phyloP scores from a whole-genome alignment of 2,888 invertebrate species.

The Gasteruption jaculator region DNA sequence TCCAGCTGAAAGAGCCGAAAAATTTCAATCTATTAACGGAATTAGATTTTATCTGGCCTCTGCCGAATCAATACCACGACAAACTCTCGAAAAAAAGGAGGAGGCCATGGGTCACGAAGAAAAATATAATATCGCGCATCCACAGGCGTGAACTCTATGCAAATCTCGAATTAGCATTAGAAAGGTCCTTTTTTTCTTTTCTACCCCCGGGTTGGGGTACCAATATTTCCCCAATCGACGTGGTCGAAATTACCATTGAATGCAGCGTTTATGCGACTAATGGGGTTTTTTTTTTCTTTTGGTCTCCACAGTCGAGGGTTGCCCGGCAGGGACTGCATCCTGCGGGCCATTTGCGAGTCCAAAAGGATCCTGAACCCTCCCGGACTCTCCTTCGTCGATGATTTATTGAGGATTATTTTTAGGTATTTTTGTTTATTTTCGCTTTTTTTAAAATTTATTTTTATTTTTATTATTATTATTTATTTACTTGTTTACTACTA shows the following conservation, averaged over 20 bases:
- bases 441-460: constrained; percentile 1
- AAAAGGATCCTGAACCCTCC: constrained; percentile 56
- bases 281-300: not conserved
- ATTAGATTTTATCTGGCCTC: constrained; percentile 58
- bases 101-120: constrained; percentile 28
- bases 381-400: constrained; percentile 64
- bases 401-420: constrained; percentile 62
- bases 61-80: constrained; percentile 32
- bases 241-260: too few species aligned
- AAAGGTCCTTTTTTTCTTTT: constrained; percentile 43
- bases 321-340: constrained; percentile 62
- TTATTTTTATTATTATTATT: too few species aligned
- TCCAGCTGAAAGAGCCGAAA: constrained; percentile 56
- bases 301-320: constrained; percentile 57
- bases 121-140: constrained; percentile 53
- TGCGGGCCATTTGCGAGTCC: constrained; percentile 67
- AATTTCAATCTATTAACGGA: constrained; percentile 60
- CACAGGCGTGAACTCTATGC: constrained; percentile 56
- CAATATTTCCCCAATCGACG: constrained; percentile 2
- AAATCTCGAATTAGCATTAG: constrained; percentile 50
- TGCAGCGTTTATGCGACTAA: too few species aligned
- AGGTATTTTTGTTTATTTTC: constrained; percentile 49
- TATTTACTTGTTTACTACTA: too few species aligned
- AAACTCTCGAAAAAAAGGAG: constrained; percentile 31
- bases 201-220: not conserved